Percentiles rank a stretch among this genome's conserved stretches.
Evolutionary conservation across 2,888 invertebrate species (phyloP).

Genomic region (Campoletis raptor): DNA sequence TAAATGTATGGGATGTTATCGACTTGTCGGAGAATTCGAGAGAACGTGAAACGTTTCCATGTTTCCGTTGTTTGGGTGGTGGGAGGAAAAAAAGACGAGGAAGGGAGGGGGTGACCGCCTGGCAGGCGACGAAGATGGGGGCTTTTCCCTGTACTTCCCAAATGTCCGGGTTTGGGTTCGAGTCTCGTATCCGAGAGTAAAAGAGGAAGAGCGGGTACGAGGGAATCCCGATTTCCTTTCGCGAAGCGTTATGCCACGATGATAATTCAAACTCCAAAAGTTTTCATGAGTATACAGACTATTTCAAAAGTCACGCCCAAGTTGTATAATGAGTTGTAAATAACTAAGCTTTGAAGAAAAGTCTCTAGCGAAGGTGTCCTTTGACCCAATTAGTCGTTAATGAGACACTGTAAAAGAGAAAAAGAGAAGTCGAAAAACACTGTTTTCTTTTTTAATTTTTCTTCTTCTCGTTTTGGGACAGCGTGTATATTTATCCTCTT

Average conservation of each 20-base stretch:
- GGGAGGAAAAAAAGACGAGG: neutral
- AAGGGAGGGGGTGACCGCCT: conserved; percentile 21
- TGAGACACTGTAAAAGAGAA: neutral
- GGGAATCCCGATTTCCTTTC: conserved; percentile 21
- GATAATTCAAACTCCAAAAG: conserved; percentile 69
- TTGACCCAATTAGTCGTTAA: neutral
- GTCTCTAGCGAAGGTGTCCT: neutral
- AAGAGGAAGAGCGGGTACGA: neutral
- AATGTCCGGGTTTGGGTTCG: conserved; percentile 1
- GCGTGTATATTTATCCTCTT: conserved; percentile 9
- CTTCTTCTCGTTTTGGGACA: neutral
- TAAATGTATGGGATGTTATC: conserved; percentile 61
- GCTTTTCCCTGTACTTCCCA: conserved; percentile 33
- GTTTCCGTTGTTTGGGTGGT: conserved; percentile 33
- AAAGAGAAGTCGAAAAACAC: neutral
- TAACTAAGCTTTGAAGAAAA: neutral
- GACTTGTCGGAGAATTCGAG: conserved; percentile 62
- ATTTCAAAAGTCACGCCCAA: neutral
- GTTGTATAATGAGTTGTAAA: neutral
- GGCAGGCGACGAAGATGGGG: conserved; percentile 48
- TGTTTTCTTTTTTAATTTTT: neutral
- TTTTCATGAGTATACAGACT: conserved; percentile 40
- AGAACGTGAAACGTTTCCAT: conserved; percentile 62
- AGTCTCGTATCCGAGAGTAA: neutral
- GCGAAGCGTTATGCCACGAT: conserved; percentile 50